Conservation (phyloP, 2,113 vertebrate genomes). For the Thamnophis sirtalis region DNA sequence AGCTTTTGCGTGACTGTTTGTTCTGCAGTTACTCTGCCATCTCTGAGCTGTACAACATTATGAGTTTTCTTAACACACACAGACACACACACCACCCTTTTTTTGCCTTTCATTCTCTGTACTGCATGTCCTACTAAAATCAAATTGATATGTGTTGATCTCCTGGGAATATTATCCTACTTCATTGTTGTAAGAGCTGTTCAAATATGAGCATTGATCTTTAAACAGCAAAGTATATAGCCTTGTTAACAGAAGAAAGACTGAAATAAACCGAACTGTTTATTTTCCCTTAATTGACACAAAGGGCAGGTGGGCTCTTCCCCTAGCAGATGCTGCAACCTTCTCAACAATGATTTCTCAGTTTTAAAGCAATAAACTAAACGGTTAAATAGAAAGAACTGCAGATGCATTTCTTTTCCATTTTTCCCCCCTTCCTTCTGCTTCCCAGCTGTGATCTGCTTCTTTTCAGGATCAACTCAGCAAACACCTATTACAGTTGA, state of each 20-base stretch:
- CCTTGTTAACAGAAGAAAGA: neutral
- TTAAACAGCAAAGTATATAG: neutral
- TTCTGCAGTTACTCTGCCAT: neutral
- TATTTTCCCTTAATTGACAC: constrained; percentile 7
- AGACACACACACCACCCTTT: too few relatives aligned
- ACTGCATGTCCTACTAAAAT: neutral
- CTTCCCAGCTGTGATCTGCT: neutral
- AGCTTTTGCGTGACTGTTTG: neutral
- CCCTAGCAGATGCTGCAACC: neutral
- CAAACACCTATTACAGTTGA: neutral
- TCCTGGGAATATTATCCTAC: neutral
- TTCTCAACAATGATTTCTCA: neutral
- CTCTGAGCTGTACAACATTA: neutral
- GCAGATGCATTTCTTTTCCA: neutral
- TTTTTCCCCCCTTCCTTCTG: neutral
- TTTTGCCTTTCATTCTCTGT: neutral
- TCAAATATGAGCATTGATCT: neutral
- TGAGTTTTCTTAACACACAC: neutral
- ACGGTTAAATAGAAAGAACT: neutral
- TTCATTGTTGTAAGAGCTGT: neutral
- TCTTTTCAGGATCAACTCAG: neutral
- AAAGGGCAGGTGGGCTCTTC: neutral
- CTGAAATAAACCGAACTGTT: neutral
- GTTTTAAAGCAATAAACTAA: neutral
- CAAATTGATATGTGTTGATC: neutral